phyloP scores from a whole-genome alignment of 2,888 invertebrate species.

The Drosophila nr. perissopoda region DNA sequence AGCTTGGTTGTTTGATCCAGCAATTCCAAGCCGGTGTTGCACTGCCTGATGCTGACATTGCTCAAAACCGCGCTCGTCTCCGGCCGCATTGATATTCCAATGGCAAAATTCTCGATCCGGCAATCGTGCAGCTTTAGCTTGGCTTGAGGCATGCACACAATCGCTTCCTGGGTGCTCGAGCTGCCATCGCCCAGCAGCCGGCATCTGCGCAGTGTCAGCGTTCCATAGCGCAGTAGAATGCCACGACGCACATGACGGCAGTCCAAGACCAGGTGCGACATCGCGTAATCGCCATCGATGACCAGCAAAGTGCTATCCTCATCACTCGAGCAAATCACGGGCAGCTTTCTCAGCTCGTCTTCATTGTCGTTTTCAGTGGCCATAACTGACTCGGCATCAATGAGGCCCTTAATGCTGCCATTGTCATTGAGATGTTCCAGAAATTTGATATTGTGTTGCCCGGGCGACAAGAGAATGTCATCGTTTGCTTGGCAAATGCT shows the following conservation, averaged over 20 bases:
- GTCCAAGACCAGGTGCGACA: conserved; percentile 87
- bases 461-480: conserved; percentile 86
- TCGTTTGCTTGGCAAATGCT: conserved; percentile 84
- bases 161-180: conserved; percentile 86
- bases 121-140: conserved; percentile 85
- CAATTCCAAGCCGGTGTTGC: conserved; percentile 66
- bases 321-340: conserved; percentile 84
- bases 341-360: conserved; percentile 55
- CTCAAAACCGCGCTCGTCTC: conserved; percentile 38
- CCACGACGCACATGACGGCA: conserved; percentile 86
- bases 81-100: conserved; percentile 85
- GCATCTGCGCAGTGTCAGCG: conserved; percentile 86
- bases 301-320: conserved; percentile 86
- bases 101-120: conserved; percentile 86
- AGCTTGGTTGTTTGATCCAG: conserved; percentile 81
- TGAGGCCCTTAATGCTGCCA: conserved; percentile 75
- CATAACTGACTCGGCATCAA: conserved; percentile 26
- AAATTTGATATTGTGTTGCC: conserved; percentile 86
- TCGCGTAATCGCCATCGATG: conserved; percentile 85
- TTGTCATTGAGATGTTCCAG: conserved; percentile 86
- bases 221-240: conserved; percentile 86
- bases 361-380: background rate
- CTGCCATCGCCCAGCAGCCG: conserved; percentile 85
- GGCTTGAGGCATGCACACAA: conserved; percentile 85
- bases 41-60: conserved; percentile 49